Evolutionary conservation across 2,113 vertebrate genomes (phyloP).

Genomic region (Zootoca vivipara): DNA sequence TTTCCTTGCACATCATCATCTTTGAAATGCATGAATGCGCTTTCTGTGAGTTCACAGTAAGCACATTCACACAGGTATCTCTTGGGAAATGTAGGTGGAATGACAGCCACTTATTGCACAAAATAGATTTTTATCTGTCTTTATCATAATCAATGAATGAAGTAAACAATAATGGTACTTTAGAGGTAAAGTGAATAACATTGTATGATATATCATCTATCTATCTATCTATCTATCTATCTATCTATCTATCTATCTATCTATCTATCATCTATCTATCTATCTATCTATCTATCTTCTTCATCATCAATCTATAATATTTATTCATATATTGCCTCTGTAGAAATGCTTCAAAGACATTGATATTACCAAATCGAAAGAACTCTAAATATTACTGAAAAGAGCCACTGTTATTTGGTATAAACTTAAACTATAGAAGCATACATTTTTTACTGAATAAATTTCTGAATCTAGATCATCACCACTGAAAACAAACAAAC

Average conservation of each 20-base stretch:
- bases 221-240: no score
- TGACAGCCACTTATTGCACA: slow-evolving; percentile 14
- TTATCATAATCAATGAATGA: slow-evolving; percentile 3
- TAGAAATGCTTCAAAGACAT: slow-evolving; percentile 48
- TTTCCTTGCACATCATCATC: background rate
- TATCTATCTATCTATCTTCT: no score
- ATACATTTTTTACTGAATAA: no score
- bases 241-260: no score
- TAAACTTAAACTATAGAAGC: background rate
- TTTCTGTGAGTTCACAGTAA: slow-evolving; percentile 27
- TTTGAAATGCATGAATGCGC: slow-evolving; percentile 1
- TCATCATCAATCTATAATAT: no score
- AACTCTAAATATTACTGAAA: slow-evolving; percentile 38
- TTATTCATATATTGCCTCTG: background rate
- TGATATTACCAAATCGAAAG: slow-evolving; percentile 19
- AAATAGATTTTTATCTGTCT: slow-evolving; percentile 26
- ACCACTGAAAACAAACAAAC: no score
- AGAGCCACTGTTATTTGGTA: background rate
- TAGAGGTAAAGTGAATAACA: slow-evolving; percentile 1
- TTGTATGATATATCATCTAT: background rate
- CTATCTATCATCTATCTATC: no score
- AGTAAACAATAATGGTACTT: slow-evolving; percentile 30
- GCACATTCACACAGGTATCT: slow-evolving; percentile 21
- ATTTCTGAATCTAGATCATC: no score
- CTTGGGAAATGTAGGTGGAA: slow-evolving; percentile 14